Conservation (phyloP, 2,888 invertebrate genomes). For the Lycocerus yunnanus region DNA sequence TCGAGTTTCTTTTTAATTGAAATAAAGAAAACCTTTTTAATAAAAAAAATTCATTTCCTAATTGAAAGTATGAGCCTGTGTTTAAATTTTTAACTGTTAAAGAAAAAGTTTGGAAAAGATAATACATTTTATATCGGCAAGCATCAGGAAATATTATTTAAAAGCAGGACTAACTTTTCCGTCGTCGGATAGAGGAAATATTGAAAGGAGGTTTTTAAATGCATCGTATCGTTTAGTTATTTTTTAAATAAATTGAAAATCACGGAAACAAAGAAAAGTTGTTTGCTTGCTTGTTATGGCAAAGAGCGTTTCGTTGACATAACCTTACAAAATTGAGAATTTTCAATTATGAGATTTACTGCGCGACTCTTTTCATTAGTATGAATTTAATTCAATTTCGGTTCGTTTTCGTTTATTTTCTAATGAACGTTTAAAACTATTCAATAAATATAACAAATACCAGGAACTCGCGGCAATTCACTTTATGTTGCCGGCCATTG, state of each 20-base stretch:
- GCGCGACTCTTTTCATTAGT: background rate
- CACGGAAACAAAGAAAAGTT: background rate
- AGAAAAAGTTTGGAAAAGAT: background rate
- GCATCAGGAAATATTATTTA: constrained; percentile 3
- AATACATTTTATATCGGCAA: constrained; percentile 2
- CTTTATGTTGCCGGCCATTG: constrained; percentile 16
- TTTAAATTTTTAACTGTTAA: background rate
- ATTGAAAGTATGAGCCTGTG: background rate
- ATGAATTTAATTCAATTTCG: constrained; percentile 2
- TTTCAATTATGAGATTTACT: background rate
- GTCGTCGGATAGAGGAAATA: background rate
- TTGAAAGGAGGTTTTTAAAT: background rate
- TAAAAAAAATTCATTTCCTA: background rate
- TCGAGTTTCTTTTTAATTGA: background rate
- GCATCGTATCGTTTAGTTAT: background rate
- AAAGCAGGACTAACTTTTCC: background rate
- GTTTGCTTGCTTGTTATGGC: background rate
- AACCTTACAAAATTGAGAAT: background rate
- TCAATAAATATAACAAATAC: constrained; percentile 21
- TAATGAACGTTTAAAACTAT: constrained; percentile 15
- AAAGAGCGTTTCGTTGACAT: background rate
- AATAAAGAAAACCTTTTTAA: background rate
- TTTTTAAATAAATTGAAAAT: background rate
- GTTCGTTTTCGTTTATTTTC: constrained; percentile 6
- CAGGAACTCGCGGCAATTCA: constrained; percentile 15